A percentile compares a stretch with the other conserved stretches of the same genome.
These are phyloP conservation scores for Mandrillus leucophaeus DNA, from an alignment of 2,113 vertebrate genomes.

Conservation along the genomic window DNA sequence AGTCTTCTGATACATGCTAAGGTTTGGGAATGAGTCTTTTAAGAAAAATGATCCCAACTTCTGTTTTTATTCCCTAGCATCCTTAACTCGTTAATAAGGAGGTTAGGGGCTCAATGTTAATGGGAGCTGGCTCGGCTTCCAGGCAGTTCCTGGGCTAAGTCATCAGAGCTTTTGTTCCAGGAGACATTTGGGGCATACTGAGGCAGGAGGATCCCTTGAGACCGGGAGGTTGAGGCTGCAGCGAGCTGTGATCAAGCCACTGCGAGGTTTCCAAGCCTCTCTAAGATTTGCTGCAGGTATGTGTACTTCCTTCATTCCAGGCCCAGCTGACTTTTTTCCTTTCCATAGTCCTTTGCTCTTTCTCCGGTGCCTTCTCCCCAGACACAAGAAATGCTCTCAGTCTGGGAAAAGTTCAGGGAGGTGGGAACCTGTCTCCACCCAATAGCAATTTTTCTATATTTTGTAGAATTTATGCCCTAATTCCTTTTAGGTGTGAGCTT, in stretches of 20 bases:
- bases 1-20: no score
- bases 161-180: not conserved
- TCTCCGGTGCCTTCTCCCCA: accelerated
- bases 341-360: not conserved
- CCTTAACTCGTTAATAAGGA: not conserved
- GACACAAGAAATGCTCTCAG: not conserved
- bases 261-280: not conserved
- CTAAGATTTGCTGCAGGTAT: not conserved
- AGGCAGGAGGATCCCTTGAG: no score
- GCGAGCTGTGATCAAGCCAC: no score
- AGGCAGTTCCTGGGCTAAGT: not conserved
- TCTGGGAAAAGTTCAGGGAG: not conserved
- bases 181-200: not conserved
- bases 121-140: not conserved
- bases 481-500: not conserved
- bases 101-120: not conserved
- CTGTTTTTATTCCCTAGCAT: not conserved
- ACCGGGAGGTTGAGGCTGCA: no score
- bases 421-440: not conserved
- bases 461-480: not conserved
- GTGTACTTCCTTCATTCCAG: not conserved
- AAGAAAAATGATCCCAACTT: not conserved
- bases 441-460: not conserved
- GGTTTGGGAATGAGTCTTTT: not conserved
- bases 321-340: not conserved